Evolutionary conservation across 2,113 vertebrate species (phyloP).

Genomic region (Pteruthius melanotis): DNA sequence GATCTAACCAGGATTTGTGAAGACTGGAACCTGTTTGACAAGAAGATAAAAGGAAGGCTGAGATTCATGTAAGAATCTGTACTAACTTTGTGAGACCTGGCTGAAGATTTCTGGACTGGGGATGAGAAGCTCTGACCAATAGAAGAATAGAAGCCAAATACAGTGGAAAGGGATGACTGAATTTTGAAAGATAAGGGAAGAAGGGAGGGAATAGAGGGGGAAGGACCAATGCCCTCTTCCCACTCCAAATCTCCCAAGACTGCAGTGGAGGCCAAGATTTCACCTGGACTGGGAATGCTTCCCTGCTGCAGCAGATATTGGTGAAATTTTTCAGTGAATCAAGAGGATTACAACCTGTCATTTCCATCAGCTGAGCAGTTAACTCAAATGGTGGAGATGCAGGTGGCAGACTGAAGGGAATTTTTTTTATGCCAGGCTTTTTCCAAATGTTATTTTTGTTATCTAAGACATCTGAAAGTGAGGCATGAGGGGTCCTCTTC

Average conservation of each 20-base stretch:
- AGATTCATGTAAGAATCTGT: neutral
- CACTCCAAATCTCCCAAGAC: neutral
- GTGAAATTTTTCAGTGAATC: neutral
- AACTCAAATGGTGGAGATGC: neutral
- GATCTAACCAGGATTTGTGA: neutral
- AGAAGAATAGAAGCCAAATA: neutral
- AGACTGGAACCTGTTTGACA: neutral
- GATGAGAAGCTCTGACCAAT: neutral
- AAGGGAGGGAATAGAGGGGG: neutral
- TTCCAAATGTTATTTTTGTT: neutral
- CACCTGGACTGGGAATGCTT: neutral
- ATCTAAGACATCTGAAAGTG: neutral
- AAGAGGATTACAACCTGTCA: neutral
- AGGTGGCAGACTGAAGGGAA: neutral
- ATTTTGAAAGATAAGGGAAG: neutral
- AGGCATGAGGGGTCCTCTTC: neutral
- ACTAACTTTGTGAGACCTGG: neutral
- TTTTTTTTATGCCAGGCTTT: neutral
- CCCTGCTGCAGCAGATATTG: neutral
- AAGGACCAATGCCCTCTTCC: neutral
- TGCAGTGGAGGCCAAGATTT: neutral
- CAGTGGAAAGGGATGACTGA: neutral
- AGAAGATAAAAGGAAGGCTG: neutral
- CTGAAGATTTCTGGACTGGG: neutral
- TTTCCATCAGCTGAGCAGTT: neutral